Base-by-base conservation (phyloP, 1,140 invertebrate genomes). In the Cepaea nemoralis region DNA sequence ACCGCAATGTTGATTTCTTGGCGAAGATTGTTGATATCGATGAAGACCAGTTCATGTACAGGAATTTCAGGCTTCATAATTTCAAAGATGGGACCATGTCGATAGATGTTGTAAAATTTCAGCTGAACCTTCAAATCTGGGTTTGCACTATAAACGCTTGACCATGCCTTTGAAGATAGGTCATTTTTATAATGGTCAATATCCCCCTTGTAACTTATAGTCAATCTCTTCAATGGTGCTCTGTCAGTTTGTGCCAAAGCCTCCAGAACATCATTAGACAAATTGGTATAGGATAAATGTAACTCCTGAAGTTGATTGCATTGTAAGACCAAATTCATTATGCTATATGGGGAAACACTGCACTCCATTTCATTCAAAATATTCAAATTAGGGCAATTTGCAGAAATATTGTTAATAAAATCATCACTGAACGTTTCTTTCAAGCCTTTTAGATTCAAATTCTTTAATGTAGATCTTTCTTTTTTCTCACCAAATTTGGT, bases 11-110 rank as follows among this genome's bases (percentile, higher is more conserved):
- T 86, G 10, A 90, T 82, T 81, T 90, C 89, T 22, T 87, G 83
- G 69, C 77, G 85, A 55, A 90, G 84, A 42, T 77, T 80, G 22
- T 88, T 89, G 40, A 88, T 88, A 10, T 88, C 89, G 69, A 87
- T 87, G 14, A 90, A 77, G 27, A 83, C 84, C 14, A 90, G 83
- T 22, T 81, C 84, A 22, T 78, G 71, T 10, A 89, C 85, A 69
- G 89, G 89, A 33, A 90, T 88, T 70, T 86, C 85, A 74, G 89
- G 85, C 77, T 88, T 87, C 83, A 89, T 85, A 22, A 89, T 85
- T 35, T 85, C 83, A 22, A 82, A 59, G 12, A 90, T 84, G 50
- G 81, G 83, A 50, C 84, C 48, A 0, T 86, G 78, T 35, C 87
- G 87, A 80, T 84, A 86, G 0, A 87, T 90, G 77, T 88, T 87